Conservation (phyloP, 2,797 vertebrate species). For the Gila robusta region DNA sequence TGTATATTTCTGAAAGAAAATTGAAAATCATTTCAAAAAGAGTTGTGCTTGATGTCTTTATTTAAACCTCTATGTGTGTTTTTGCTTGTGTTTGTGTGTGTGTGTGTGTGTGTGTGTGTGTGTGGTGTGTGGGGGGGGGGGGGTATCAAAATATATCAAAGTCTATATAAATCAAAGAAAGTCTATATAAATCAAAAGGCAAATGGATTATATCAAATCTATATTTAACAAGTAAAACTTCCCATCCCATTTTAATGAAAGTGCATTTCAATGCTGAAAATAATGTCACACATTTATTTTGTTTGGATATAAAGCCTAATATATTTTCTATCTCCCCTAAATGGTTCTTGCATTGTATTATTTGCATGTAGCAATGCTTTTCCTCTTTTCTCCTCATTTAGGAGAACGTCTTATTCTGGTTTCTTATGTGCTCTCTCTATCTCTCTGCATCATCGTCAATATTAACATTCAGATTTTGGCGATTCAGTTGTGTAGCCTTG, state of each 20-base stretch:
- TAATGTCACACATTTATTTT: neutral
- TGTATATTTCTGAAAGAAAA: conserved; percentile 86
- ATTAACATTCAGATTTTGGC: neutral
- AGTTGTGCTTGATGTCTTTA: conserved; percentile 39
- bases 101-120: neutral
- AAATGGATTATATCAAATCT: neutral
- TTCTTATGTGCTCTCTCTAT: neutral
- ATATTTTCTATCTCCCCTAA: neutral
- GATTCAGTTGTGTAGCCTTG: neutral
- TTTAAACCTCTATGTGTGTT: conserved; percentile 22
- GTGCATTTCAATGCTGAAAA: neutral
- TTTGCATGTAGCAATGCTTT: neutral
- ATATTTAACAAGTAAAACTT: neutral
- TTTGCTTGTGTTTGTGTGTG: neutral
- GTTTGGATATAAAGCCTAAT: neutral
- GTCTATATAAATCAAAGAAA: neutral
- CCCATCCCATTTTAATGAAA: neutral
- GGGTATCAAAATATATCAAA: neutral
- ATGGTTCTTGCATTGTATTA: neutral
- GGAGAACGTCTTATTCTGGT: neutral
- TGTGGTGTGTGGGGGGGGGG: neutral
- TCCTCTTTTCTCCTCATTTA: neutral
- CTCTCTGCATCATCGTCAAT: neutral
- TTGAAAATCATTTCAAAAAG: conserved; percentile 63
- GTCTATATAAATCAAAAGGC: neutral